Evolutionary conservation across 2,113 vertebrate genomes (phyloP).

Genomic region (Chrysemys picta): DNA sequence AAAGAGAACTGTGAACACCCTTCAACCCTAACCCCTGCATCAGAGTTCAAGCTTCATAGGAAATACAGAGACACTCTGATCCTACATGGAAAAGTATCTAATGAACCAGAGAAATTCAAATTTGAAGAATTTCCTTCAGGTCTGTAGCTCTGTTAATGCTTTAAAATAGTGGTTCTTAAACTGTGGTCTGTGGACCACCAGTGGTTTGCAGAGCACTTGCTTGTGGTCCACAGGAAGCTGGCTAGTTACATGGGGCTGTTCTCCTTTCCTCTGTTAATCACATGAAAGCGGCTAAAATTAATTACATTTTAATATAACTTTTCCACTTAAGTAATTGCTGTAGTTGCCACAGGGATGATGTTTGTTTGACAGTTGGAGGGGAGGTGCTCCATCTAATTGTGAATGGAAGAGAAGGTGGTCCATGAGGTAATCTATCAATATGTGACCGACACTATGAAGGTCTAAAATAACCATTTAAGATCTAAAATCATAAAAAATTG

Average conservation of each 20-base stretch:
- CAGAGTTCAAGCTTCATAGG: conserved; percentile 89
- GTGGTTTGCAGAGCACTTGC: not conserved
- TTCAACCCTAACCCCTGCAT: conserved; percentile 54
- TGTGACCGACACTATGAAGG: not conserved
- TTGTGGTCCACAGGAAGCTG: not conserved
- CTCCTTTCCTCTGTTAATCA: not conserved
- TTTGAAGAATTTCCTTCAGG: conserved; percentile 85
- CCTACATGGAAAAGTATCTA: conserved; percentile 89
- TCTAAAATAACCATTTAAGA: not conserved
- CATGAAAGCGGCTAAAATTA: not conserved
- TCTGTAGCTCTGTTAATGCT: conserved; percentile 62
- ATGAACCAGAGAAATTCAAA: conserved; percentile 80
- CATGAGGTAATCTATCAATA: not conserved
- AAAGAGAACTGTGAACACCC: conserved; percentile 74
- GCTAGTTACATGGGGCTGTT: not conserved
- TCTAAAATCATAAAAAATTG: not conserved
- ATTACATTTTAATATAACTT: not conserved
- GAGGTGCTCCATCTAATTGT: not conserved
- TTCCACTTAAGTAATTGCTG: not conserved
- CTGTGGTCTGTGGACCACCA: not conserved
- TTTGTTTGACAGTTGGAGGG: not conserved
- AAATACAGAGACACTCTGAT: conserved; percentile 93
- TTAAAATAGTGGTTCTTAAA: not conserved
- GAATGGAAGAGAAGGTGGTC: not conserved
- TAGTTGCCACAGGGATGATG: not conserved